Evolutionary conservation across 2,888 invertebrate genomes (phyloP).

Genomic region (Mythimna lalbum): DNA sequence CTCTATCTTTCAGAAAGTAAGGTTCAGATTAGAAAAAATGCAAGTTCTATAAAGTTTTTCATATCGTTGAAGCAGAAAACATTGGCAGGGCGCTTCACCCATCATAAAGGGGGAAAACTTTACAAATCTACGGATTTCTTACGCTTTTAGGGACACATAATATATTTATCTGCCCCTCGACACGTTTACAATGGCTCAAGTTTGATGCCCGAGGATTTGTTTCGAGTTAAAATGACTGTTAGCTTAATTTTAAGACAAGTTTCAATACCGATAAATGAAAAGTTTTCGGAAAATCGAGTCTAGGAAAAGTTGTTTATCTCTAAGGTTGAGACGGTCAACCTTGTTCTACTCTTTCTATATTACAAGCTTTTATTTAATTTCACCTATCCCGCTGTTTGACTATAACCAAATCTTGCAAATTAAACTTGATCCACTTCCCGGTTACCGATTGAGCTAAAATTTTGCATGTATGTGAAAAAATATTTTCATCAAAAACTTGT

Average conservation of each 20-base stretch:
- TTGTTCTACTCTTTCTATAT: not conserved
- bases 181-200: slow-evolving; percentile 86
- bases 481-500: no score
- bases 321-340: not conserved
- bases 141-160: slow-evolving; percentile 88
- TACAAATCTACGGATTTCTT: slow-evolving; percentile 90
- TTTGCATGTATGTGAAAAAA: no score
- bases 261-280: slow-evolving; percentile 50
- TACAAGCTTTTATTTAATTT: no score
- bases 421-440: no score
- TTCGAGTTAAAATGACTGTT: slow-evolving; percentile 77
- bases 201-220: slow-evolving; percentile 83
- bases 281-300: slow-evolving; percentile 17
- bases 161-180: slow-evolving; percentile 89
- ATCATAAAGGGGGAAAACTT: slow-evolving; percentile 89
- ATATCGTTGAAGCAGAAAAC: slow-evolving; percentile 86
- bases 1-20: slow-evolving; percentile 62
- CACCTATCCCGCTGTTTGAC: no score
- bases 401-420: no score
- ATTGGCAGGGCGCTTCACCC: slow-evolving; percentile 84
- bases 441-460: no score
- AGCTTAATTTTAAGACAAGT: slow-evolving; percentile 71
- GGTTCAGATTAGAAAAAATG: slow-evolving; percentile 64
- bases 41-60: slow-evolving; percentile 82
- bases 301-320: not conserved